Conservation (phyloP, 2,888 invertebrate species). For the Nomada hirtipes region DNA sequence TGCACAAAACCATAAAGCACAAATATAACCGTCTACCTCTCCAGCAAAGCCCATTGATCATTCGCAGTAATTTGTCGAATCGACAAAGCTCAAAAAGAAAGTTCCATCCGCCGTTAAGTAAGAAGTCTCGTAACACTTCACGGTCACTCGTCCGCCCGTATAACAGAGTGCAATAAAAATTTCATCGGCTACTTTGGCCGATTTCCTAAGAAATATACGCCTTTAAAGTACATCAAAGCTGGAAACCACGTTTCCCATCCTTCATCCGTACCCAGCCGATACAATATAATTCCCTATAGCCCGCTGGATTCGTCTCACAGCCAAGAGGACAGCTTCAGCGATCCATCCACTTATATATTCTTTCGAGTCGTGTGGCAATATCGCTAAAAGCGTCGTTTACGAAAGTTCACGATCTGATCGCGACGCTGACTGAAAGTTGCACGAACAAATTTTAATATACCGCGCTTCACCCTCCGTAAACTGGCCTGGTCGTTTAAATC, state of each 20-base stretch:
- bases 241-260: background rate
- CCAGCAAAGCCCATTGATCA: background rate
- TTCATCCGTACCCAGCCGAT: background rate
- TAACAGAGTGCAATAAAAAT: background rate
- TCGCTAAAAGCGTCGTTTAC: slow-evolving; percentile 45
- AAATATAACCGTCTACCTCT: background rate
- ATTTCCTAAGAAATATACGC: background rate
- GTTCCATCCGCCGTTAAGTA: background rate
- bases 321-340: background rate
- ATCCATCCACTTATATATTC: slow-evolving; percentile 12
- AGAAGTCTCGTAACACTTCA: background rate
- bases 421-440: slow-evolving; percentile 28
- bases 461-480: slow-evolving; percentile 24
- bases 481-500: slow-evolving; percentile 25
- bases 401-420: slow-evolving; percentile 32
- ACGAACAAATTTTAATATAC: slow-evolving; percentile 46
- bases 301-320: slow-evolving; percentile 9
- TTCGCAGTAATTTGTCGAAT: background rate
- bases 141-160: background rate
- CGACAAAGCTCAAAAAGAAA: background rate
- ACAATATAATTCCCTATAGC: background rate
- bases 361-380: slow-evolving; percentile 29
- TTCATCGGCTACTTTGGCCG: slow-evolving; percentile 14
- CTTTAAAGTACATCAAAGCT: background rate
- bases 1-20: background rate